These are phyloP conservation scores for Aldabrachelys gigantea DNA, from an alignment of 2,113 vertebrate species.

Conservation along the genomic window DNA sequence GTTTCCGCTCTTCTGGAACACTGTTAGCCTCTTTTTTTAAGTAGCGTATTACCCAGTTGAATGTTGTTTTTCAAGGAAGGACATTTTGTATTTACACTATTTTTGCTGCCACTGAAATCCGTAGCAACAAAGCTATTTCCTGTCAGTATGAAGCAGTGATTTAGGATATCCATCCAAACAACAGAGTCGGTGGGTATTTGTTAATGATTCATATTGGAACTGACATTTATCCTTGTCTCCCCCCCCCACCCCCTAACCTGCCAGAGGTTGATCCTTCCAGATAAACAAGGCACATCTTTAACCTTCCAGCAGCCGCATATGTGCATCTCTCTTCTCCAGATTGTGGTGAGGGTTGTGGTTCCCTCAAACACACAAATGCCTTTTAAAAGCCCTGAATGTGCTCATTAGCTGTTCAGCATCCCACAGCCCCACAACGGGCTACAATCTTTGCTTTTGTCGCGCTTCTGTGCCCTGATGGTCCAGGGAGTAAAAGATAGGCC, in stretches of 20 bases:
- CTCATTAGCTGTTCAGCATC: not conserved
- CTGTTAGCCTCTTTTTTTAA: not conserved
- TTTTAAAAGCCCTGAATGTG: not conserved
- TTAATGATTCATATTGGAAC: conserved; percentile 61
- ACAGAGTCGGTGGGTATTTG: not conserved
- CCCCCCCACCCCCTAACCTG: not conserved
- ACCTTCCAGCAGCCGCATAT: conserved; percentile 14
- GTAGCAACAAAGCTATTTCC: conserved; percentile 63
- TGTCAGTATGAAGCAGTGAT: conserved; percentile 57
- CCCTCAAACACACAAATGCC: not conserved
- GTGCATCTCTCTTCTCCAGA: not conserved
- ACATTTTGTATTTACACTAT: conserved; percentile 21
- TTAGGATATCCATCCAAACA: conserved; percentile 72
- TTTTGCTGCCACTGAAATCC: conserved; percentile 60
- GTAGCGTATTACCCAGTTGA: not conserved
- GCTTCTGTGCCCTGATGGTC: not conserved
- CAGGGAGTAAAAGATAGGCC: not conserved
- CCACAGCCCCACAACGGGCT: not conserved
- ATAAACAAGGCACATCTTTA: conserved; percentile 24
- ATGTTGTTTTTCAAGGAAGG: conserved; percentile 12
- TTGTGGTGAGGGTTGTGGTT: not conserved
- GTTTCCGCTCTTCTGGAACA: not conserved
- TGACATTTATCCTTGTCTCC: conserved; percentile 54
- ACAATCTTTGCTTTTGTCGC: not conserved
- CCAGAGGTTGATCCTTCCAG: conserved; percentile 44